Evolutionary conservation across 2,797 vertebrate species (phyloP).

Genomic region (Pantherophis alleghaniensis): DNA sequence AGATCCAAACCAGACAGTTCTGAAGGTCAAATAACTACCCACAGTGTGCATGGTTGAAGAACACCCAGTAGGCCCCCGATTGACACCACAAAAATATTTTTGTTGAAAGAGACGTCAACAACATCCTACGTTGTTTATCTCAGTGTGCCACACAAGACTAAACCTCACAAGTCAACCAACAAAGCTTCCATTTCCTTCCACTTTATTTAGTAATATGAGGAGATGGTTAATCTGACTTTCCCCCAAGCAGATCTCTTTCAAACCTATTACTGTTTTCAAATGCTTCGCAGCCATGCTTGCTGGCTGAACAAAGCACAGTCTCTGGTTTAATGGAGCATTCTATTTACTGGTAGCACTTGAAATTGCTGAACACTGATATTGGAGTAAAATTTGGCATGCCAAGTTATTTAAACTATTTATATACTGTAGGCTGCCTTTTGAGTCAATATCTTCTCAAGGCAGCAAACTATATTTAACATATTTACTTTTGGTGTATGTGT

Average conservation of each 20-base stretch:
- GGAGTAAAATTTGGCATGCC: neutral
- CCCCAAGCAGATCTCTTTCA: constrained; percentile 8
- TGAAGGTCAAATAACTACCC: constrained; percentile 1
- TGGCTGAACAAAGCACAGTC: neutral
- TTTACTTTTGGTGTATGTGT: neutral
- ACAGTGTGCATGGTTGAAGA: constrained; percentile 4
- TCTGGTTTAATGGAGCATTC: neutral
- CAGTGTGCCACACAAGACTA: neutral
- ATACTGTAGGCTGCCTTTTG: neutral
- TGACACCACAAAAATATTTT: constrained; percentile 15
- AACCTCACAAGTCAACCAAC: neutral
- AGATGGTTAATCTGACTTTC: neutral
- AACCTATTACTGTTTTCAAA: neutral
- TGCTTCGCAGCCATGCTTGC: neutral
- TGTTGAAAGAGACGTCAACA: neutral
- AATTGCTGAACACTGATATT: neutral
- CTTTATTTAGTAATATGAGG: neutral
- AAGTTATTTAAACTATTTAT: neutral
- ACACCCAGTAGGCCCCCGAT: neutral
- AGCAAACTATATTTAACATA: neutral
- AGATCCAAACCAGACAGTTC: neutral
- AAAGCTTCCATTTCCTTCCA: constrained; percentile 2
- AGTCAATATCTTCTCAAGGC: neutral
- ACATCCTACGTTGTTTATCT: constrained; percentile 6
- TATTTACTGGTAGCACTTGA: neutral